phyloP scores from a whole-genome alignment of 2,888 invertebrate species.

The Drosophila tanythrix region DNA sequence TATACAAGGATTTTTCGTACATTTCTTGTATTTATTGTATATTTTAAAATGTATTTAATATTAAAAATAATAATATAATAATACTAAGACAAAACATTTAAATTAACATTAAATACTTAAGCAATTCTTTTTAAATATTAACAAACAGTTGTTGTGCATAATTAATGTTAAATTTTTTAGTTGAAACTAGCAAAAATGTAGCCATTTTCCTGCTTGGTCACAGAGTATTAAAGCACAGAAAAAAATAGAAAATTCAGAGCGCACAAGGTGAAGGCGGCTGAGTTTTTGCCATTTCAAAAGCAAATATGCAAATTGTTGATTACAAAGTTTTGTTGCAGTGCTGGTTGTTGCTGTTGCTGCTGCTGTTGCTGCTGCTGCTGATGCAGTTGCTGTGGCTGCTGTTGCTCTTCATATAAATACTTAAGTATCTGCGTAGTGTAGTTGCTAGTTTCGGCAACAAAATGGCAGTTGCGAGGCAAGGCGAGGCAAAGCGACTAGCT shows the following conservation, averaged over 20 bases:
- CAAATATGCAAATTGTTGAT: slow-evolving; percentile 81
- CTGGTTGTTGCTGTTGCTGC: slow-evolving; percentile 36
- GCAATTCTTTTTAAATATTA: background rate
- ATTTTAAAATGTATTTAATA: background rate
- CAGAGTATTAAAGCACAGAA: slow-evolving; percentile 15
- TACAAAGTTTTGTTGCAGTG: slow-evolving; percentile 71
- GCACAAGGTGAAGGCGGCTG: slow-evolving; percentile 69
- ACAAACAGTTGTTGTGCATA: background rate
- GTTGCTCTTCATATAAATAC: slow-evolving; percentile 68
- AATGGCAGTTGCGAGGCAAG: slow-evolving; percentile 39
- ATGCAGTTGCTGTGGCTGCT: slow-evolving; percentile 5
- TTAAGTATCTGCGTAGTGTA: slow-evolving; percentile 73
- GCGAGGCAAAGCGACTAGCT: slow-evolving; percentile 21
- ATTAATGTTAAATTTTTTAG: background rate
- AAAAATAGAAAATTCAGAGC: slow-evolving; percentile 35
- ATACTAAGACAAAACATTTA: background rate
- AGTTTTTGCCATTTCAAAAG: slow-evolving; percentile 71
- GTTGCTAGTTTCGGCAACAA: slow-evolving; percentile 44
- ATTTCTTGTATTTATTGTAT: background rate
- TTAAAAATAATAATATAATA: background rate
- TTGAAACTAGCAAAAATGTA: background rate
- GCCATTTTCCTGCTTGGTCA: background rate
- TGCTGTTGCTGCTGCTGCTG: background rate
- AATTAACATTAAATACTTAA: background rate
- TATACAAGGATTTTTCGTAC: background rate